Percentiles rank a stretch among this genome's conserved stretches.
phyloP scores from a whole-genome alignment of 2,888 invertebrate genomes.

The Drosophila picticornis region DNA sequence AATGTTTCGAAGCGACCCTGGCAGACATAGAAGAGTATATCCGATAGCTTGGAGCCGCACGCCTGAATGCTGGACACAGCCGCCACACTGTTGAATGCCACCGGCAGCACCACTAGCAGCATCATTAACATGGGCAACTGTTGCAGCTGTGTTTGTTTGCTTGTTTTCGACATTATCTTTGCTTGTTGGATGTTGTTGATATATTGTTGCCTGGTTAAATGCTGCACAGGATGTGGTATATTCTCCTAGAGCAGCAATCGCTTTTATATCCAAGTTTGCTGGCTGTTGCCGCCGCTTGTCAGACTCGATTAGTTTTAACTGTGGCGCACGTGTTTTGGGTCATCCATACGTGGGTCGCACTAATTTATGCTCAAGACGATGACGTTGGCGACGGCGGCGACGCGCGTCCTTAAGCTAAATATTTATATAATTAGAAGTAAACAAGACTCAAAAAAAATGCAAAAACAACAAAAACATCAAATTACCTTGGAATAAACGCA shows the following conservation, averaged over 20 bases:
- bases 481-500: neutral
- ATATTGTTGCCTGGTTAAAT: conserved; percentile 23
- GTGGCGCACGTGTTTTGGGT: conserved; percentile 35
- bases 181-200: conserved; percentile 18
- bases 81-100: conserved; percentile 17
- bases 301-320: conserved; percentile 48
- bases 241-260: conserved; percentile 14
- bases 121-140: conserved; percentile 18
- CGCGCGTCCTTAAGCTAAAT: conserved; percentile 1
- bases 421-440: conserved; percentile 19
- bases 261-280: conserved; percentile 58
- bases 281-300: conserved; percentile 41
- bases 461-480: neutral
- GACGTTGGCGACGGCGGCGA: neutral
- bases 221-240: conserved; percentile 60
- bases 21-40: conserved; percentile 33
- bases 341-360: conserved; percentile 41
- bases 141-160: conserved; percentile 30
- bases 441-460: neutral
- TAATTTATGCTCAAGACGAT: conserved; percentile 33
- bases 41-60: conserved; percentile 42
- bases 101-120: conserved; percentile 40
- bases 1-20: conserved; percentile 26
- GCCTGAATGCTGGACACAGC: conserved; percentile 10
- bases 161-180: conserved; percentile 22